Conservation (phyloP, 92 coral and sea anemone species). For the Porites rus region DNA sequence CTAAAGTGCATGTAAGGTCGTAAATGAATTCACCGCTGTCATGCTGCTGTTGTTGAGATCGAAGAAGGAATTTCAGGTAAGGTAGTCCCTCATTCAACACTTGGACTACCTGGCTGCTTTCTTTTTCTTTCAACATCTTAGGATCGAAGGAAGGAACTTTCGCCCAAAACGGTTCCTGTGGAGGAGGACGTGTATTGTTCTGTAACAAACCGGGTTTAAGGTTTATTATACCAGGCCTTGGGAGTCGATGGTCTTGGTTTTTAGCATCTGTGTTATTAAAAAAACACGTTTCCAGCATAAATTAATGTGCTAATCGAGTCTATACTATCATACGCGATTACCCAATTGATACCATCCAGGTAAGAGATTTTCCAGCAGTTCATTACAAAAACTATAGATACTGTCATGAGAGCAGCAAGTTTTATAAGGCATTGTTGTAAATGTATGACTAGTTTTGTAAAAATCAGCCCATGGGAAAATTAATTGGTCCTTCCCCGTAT, state of each 20-base stretch:
- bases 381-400: too few relatives aligned
- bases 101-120: not conserved
- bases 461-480: too few relatives aligned
- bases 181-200: not conserved
- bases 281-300: not conserved
- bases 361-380: too few relatives aligned
- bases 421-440: too few relatives aligned
- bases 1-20: slow-evolving; percentile 37
- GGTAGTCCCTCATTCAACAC: not conserved
- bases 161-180: too few relatives aligned
- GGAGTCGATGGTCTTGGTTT: not conserved
- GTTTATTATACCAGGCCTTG: not conserved
- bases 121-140: not conserved
- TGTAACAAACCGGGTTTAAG: not conserved
- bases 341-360: too few relatives aligned
- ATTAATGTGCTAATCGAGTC: not conserved
- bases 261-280: not conserved
- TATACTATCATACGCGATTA: not conserved
- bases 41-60: slow-evolving; percentile 10
- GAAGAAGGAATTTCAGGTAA: not conserved
- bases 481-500: too few relatives aligned
- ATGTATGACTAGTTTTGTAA: too few relatives aligned
- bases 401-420: too few relatives aligned
- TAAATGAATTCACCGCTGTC: slow-evolving; percentile 7
- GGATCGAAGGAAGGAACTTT: not conserved